Base-by-base conservation (phyloP, 2,797 vertebrate genomes). In the Enteromius fasciolatus region DNA sequence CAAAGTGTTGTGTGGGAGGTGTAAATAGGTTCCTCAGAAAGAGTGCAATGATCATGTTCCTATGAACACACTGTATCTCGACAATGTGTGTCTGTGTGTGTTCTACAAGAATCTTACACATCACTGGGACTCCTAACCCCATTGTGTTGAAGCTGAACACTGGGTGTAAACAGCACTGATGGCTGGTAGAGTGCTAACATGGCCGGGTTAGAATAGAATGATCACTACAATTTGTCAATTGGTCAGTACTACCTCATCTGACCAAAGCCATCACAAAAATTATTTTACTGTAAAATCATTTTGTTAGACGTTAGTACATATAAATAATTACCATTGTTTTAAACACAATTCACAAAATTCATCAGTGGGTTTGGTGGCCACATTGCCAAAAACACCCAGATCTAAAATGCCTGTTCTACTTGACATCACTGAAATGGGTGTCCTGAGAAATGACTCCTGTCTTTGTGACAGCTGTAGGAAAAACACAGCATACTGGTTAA, bases 11-110 rank as follows among this genome's bases (percentile, higher is more conserved):
- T 73, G 67, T 64, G 69, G 25, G 61, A 82, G 46, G 69, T 74
- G n/a, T 84, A 85, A 88, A 83, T 81, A 57, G 59, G 12, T 57
- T 78, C 81, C 79, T 88, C 85, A 69, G 41, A 66, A 76, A 52
- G 33, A 8, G 12, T 75, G 41, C 15, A 57, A 80, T 28, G 31
- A 44, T 48, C 50, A 81, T 57, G 39, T 63, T 18, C 46, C 25
- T 77, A 59, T 25, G 36, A 82, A 76, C 33, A 66, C 41, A 66
- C 28, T 33, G 44, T 76, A 52, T 63, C 44, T 44, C 46, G 52
- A 31, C 23, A 44, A 25, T 18, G 25, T 28, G 44, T 44, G 23
- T 64, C 25, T 33, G 76, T 72, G 18, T 72, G 74, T 67, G 63
- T 64, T 44, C 63, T 81, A 59, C 33, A 7, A 25, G 52, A 52